Conservation (phyloP, 1,140 invertebrate genomes). For the Brachionus angularis region DNA sequence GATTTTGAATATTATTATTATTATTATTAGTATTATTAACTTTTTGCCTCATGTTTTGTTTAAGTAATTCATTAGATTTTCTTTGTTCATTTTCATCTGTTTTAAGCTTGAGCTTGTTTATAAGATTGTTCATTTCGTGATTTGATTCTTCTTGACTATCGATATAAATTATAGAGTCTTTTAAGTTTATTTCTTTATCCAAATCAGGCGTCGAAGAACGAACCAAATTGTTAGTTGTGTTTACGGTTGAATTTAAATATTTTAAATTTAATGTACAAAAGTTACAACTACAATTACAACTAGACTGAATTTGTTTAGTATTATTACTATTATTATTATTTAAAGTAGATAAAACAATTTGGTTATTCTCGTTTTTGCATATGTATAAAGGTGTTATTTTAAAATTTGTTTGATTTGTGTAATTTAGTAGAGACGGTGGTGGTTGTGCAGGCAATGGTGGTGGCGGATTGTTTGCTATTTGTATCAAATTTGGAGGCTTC, state of each 20-base stretch:
- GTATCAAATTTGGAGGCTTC: not conserved
- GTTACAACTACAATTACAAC: not conserved
- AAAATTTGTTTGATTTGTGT: no score
- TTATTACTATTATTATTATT: no score
- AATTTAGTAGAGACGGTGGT: conserved; percentile 8
- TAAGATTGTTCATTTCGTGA: not conserved
- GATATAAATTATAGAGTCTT: not conserved
- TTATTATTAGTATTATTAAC: no score
- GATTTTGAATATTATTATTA: not conserved
- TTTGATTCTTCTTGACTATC: not conserved
- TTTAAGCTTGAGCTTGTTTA: not conserved
- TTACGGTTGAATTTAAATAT: no score
- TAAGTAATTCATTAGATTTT: not conserved
- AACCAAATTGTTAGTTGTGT: not conserved
- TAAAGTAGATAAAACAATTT: conserved; percentile 1
- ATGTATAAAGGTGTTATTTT: conserved; percentile 27
- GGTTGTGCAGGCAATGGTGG: conserved; percentile 23
- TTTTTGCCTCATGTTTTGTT: not conserved
- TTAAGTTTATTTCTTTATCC: conserved; percentile 8
- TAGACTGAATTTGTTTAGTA: conserved; percentile 3
- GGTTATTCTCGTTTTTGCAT: not conserved
- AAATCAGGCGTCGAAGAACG: conserved; percentile 13
- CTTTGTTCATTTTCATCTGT: not conserved
- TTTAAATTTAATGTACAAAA: not conserved
- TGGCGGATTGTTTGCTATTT: not conserved